Percentiles rank a stretch among this genome's conserved stretches.
phyloP scores from a whole-genome alignment of 2,888 invertebrate genomes.

The Protophormia terraenovae region DNA sequence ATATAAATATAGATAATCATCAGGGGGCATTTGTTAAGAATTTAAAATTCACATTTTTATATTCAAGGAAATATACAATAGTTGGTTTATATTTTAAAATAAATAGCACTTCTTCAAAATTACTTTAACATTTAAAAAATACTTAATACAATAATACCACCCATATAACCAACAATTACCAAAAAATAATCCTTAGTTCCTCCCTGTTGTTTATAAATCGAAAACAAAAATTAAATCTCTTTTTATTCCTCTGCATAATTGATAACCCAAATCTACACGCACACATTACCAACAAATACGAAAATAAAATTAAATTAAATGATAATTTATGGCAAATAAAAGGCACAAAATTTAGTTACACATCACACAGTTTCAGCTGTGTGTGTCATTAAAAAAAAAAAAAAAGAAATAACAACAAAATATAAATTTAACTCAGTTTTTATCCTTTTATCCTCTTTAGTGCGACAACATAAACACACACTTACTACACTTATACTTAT shows the following conservation, averaged over 20 bases:
- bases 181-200: not conserved
- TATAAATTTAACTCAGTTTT: constrained; percentile 46
- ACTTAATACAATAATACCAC: too few relatives aligned
- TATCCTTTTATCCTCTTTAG: constrained; percentile 63
- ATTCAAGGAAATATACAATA: too few relatives aligned
- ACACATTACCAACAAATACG: constrained; percentile 7
- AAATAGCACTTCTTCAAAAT: too few relatives aligned
- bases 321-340: constrained; percentile 49
- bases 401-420: constrained; percentile 11
- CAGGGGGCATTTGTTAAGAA: too few relatives aligned
- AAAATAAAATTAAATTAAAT: constrained; percentile 47
- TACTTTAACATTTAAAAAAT: too few relatives aligned
- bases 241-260: constrained; percentile 42
- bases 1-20: too few relatives aligned
- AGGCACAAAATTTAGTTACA: constrained; percentile 38
- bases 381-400: constrained; percentile 35
- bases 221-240: constrained; percentile 19
- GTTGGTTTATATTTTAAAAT: too few relatives aligned
- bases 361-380: constrained; percentile 27
- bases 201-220: not conserved
- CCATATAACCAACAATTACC: not conserved
- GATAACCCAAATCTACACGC: constrained; percentile 25
- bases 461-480: constrained; percentile 43
- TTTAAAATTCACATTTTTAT: too few relatives aligned
- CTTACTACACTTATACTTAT: not conserved